Evolutionary conservation across 2,888 invertebrate genomes (phyloP).

Genomic region (Synanthedon andrenaeformis): DNA sequence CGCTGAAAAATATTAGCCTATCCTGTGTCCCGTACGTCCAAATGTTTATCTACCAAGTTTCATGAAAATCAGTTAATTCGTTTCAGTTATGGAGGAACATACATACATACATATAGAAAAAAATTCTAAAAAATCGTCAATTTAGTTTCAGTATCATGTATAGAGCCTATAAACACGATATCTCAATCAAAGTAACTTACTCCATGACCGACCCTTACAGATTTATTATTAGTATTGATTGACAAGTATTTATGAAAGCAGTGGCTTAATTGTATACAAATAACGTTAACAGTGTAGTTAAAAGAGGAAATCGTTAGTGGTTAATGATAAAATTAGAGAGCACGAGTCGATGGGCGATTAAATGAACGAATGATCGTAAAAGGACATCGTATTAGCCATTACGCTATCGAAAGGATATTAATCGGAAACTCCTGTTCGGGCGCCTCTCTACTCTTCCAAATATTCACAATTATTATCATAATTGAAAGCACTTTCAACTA

Average conservation of each 20-base stretch:
- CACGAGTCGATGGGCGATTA: conserved; percentile 29
- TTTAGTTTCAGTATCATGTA: no score
- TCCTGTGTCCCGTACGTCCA: no score
- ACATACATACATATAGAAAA: no score
- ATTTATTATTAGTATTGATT: no score
- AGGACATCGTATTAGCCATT: conserved; percentile 35
- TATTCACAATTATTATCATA: background rate
- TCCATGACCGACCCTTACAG: no score
- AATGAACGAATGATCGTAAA: conserved; percentile 34
- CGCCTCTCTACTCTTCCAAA: conserved; percentile 17
- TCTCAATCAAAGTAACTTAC: no score
- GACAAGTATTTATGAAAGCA: background rate
- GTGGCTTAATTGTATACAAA: background rate
- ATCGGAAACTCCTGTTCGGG: conserved; percentile 23
- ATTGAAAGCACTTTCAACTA: background rate
- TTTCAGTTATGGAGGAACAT: no score
- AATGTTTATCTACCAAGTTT: no score
- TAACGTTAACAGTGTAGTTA: background rate
- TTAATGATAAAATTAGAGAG: background rate
- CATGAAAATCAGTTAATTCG: no score
- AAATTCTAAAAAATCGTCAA: no score
- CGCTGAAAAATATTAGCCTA: no score
- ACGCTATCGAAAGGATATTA: conserved; percentile 29
- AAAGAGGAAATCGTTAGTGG: background rate
- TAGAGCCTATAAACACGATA: no score